phyloP scores from a whole-genome alignment of 2,797 vertebrate species.

The Melanotaenia nigrans region DNA sequence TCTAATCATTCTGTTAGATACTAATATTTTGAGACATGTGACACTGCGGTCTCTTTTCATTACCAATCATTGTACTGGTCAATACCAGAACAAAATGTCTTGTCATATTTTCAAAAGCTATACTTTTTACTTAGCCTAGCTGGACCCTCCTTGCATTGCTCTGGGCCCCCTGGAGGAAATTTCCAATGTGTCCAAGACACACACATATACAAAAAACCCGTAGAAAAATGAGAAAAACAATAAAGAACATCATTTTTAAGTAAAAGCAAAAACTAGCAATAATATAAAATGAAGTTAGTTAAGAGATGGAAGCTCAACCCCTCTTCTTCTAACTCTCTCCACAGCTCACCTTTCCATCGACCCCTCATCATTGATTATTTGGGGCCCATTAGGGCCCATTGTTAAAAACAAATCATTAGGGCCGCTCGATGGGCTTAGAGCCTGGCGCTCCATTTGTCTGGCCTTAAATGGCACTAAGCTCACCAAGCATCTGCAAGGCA shows the following conservation, averaged over 20 bases:
- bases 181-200: neutral
- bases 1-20: no score
- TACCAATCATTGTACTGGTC: no score
- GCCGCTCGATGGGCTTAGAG: slow-evolving; percentile 92
- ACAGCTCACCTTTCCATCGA: slow-evolving; percentile 90
- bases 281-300: slow-evolving; percentile 65
- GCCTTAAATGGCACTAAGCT: slow-evolving; percentile 91
- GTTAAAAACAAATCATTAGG: slow-evolving; percentile 97
- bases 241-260: slow-evolving; percentile 41
- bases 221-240: slow-evolving; percentile 2
- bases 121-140: no score
- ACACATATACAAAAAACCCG: slow-evolving; percentile 13
- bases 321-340: slow-evolving; percentile 63
- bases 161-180: no score
- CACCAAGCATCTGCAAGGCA: slow-evolving; percentile 90
- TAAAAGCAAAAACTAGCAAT: slow-evolving; percentile 32
- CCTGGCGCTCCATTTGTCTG: slow-evolving; percentile 91
- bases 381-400: slow-evolving; percentile 95
- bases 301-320: slow-evolving; percentile 74
- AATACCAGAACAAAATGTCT: no score
- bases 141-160: no score
- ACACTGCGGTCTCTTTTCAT: no score
- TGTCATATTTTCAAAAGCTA: no score
- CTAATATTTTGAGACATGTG: no score
- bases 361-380: slow-evolving; percentile 95